Percentiles rank a stretch among this genome's conserved stretches.
These are phyloP conservation scores for Exaiptasia diaphana DNA, from an alignment of 64 coral and sea anemone species.

Conservation along the genomic window DNA sequence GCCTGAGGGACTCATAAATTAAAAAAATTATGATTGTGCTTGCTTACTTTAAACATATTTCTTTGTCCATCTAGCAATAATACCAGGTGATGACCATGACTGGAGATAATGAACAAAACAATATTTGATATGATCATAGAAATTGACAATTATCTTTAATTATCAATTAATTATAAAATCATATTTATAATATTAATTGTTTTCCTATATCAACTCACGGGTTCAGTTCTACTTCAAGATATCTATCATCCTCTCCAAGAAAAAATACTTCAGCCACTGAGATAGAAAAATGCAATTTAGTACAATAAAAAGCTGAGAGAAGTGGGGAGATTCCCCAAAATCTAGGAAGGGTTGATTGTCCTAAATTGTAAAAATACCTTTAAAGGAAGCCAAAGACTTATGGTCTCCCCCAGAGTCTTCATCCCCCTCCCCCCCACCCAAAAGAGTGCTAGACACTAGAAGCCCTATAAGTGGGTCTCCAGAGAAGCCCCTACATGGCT, in stretches of 20 bases:
- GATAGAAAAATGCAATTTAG: not conserved
- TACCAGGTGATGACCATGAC: slow-evolving; percentile 92
- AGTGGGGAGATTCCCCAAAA: too few species aligned
- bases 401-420: too few species aligned
- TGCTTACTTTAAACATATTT: slow-evolving; percentile 88
- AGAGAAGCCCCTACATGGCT: too few species aligned
- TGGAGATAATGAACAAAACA: not conserved
- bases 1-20: not conserved
- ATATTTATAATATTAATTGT: not conserved
- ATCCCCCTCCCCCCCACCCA: too few species aligned
- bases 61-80: slow-evolving; percentile 73
- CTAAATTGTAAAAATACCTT: too few species aligned
- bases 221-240: slow-evolving; percentile 90
- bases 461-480: too few species aligned
- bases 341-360: too few species aligned
- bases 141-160: too few species aligned
- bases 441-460: too few species aligned
- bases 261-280: slow-evolving; percentile 96
- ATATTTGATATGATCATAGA: not conserved
- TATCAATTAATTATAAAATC: too few species aligned
- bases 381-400: too few species aligned
- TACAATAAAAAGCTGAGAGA: too few species aligned
- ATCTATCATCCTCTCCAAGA: slow-evolving; percentile 85
- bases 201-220: slow-evolving; percentile 66
- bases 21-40: not conserved